These are phyloP conservation scores for Hozukius guyotensis DNA, from an alignment of 2,797 vertebrate species.

Conservation along the genomic window DNA sequence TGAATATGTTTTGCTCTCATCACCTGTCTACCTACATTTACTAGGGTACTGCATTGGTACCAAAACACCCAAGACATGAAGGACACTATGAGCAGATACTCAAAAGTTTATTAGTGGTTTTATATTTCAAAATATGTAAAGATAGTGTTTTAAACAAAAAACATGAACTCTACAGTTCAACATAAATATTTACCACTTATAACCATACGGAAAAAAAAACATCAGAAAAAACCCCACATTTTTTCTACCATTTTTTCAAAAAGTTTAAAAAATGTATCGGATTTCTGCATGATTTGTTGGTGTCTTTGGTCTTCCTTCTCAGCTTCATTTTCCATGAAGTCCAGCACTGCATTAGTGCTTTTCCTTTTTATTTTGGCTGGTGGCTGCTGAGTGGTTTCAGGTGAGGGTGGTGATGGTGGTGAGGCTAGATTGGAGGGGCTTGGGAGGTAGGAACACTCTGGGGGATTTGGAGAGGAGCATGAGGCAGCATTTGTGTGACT, in stretches of 20 bases:
- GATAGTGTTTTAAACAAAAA: not conserved
- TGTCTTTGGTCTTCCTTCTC: not conserved
- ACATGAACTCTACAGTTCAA: not conserved
- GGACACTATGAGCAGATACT: not conserved
- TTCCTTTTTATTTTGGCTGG: not conserved
- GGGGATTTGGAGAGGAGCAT: too few species aligned
- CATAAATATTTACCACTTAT: not conserved
- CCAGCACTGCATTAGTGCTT: not conserved
- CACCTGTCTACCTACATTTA: too few species aligned
- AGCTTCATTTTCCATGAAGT: not conserved
- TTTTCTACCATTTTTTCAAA: not conserved
- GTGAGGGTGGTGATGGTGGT: too few species aligned
- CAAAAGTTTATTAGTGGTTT: not conserved
- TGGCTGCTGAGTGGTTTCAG: too few species aligned
- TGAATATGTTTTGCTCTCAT: too few species aligned
- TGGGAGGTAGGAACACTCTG: too few species aligned
- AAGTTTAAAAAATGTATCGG: not conserved
- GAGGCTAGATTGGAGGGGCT: too few species aligned
- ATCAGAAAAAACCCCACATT: not conserved
- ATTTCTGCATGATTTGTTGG: not conserved
- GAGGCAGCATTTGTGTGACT: too few species aligned
- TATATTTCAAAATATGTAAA: not conserved
- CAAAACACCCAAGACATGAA: not conserved
- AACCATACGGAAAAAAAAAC: not conserved
- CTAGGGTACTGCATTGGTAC: too few species aligned